phyloP scores from a whole-genome alignment of 2,113 vertebrate genomes.

The Rousettus leschenaultii region DNA sequence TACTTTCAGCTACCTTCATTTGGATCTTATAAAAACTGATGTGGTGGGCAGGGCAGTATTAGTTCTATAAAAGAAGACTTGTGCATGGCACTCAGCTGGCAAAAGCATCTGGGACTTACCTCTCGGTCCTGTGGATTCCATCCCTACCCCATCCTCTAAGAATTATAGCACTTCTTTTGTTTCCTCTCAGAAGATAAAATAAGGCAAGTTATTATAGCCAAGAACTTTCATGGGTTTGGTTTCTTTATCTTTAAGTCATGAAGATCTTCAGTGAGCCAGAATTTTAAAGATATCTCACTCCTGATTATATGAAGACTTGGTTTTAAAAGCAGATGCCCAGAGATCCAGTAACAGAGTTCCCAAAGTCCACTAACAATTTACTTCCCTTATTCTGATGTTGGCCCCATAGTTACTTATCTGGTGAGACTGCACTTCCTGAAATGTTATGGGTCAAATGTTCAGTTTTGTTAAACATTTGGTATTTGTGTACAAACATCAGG shows the following conservation, averaged over 20 bases:
- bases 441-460: background rate
- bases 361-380: background rate
- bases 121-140: background rate
- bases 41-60: background rate
- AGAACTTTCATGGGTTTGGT: background rate
- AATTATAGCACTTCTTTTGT: background rate
- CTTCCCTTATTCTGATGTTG: background rate
- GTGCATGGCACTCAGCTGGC: background rate
- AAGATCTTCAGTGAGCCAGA: background rate
- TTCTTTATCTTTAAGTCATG: background rate
- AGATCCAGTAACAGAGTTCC: background rate
- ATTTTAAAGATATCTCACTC: background rate
- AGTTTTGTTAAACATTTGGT: conserved; percentile 14
- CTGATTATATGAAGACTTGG: background rate
- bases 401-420: background rate
- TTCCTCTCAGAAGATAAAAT: background rate
- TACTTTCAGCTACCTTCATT: background rate
- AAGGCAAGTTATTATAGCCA: background rate
- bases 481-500: background rate
- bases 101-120: background rate
- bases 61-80: background rate
- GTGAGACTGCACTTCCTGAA: background rate
- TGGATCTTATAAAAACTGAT: background rate
- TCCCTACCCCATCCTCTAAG: background rate
- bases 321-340: conserved; percentile 17